phyloP scores from a whole-genome alignment of 2,888 invertebrate genomes.

The Tenthredo scrophulariae region DNA sequence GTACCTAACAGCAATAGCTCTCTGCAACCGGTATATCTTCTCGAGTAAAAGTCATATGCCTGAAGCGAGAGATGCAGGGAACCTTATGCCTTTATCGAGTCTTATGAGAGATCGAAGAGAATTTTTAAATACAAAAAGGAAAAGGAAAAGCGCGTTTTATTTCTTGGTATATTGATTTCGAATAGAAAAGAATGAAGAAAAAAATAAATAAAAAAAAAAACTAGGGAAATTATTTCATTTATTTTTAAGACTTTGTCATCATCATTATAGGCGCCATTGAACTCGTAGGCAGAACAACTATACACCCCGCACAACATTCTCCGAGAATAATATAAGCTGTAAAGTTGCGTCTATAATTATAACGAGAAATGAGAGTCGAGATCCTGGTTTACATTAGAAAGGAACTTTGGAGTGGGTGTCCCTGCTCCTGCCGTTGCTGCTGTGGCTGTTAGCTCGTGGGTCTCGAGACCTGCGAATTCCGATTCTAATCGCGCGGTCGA shows the following conservation, averaged over 20 bases:
- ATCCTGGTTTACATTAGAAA: constrained; percentile 55
- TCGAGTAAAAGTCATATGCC: constrained; percentile 13
- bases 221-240: not conserved
- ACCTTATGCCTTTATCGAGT: not conserved
- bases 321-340: not conserved
- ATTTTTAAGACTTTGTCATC: not conserved
- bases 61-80: not conserved
- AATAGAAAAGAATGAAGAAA: not conserved
- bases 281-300: constrained; percentile 12
- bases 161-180: not conserved
- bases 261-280: constrained; percentile 20
- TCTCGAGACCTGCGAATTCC: constrained; percentile 41
- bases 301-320: not conserved
- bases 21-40: not conserved
- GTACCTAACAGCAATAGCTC: not conserved
- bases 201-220: not conserved
- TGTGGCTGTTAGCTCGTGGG: not conserved
- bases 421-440: constrained; percentile 24
- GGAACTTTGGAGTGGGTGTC: constrained; percentile 55
- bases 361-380: constrained; percentile 41
- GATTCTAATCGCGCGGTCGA: constrained; percentile 45
- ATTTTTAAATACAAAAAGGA: not conserved
- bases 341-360: constrained; percentile 26
- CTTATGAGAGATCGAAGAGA: not conserved
- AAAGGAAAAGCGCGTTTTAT: not conserved